A percentile compares a stretch with the other conserved stretches of the same genome.
These are phyloP conservation scores for Anarhynchus alexandrinus DNA, from an alignment of 2,113 vertebrate species.

Conservation along the genomic window DNA sequence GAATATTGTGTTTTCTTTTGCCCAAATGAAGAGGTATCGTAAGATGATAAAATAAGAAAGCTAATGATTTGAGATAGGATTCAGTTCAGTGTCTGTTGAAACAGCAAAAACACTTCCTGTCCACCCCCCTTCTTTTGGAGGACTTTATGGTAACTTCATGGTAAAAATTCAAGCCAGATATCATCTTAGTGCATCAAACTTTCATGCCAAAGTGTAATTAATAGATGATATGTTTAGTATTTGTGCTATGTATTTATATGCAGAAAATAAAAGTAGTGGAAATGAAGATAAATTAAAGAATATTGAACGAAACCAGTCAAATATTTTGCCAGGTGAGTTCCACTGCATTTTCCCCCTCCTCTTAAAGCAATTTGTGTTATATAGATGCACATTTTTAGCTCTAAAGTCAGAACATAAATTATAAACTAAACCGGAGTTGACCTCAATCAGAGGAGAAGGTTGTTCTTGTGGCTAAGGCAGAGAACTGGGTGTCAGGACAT, in stretches of 20 bases:
- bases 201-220: neutral
- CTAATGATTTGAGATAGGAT: neutral
- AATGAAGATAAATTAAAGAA: slow-evolving; percentile 89
- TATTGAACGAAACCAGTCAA: slow-evolving; percentile 87
- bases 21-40: neutral
- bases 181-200: neutral
- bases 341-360: neutral
- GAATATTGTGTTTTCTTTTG: neutral
- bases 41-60: neutral
- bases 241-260: slow-evolving; percentile 10
- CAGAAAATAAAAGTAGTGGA: slow-evolving; percentile 75
- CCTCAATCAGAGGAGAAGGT: slow-evolving; percentile 47
- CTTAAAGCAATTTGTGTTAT: neutral
- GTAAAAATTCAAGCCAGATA: neutral
- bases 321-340: slow-evolving; percentile 88
- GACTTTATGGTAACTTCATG: neutral
- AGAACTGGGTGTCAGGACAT: slow-evolving; percentile 55
- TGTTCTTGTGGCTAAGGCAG: slow-evolving; percentile 43
- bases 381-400: slow-evolving; percentile 32
- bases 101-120: neutral
- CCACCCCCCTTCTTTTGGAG: neutral
- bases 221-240: neutral
- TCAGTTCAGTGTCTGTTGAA: neutral
- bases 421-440: slow-evolving; percentile 26
- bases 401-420: slow-evolving; percentile 24